phyloP scores from a whole-genome alignment of 2,888 invertebrate species.

The Perithous albicinctus region DNA sequence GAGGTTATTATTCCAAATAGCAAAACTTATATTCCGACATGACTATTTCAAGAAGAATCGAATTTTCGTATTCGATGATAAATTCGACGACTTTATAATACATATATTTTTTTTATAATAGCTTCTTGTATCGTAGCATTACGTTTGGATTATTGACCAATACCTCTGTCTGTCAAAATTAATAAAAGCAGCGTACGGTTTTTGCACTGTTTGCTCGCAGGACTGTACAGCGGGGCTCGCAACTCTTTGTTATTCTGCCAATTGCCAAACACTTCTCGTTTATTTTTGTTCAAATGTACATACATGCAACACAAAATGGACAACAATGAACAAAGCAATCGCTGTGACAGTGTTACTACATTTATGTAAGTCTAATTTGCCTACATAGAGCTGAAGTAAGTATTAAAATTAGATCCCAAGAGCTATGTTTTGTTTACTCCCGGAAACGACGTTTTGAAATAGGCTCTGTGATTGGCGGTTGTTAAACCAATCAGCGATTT shows the following conservation, averaged over 20 bases:
- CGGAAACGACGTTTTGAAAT: conserved; percentile 6
- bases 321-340: no score
- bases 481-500: background rate
- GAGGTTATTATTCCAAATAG: background rate
- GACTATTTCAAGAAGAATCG: background rate
- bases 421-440: conserved; percentile 9
- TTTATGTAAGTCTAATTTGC: background rate
- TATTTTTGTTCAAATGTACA: background rate
- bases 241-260: background rate
- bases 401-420: background rate
- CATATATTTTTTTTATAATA: background rate
- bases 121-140: background rate
- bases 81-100: background rate
- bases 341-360: no score
- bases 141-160: background rate
- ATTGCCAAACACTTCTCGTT: no score
- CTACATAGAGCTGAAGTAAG: background rate
- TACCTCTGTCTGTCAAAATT: background rate
- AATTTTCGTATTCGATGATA: background rate
- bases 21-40: background rate
- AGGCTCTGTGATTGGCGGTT: background rate
- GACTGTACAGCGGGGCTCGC: background rate
- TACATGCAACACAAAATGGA: no score
- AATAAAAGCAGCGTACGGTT: background rate
- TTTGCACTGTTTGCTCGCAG: background rate